Evolutionary conservation across 2,888 invertebrate genomes (phyloP), one percentile per base, ranked within the genome.

Genomic region (Myopa tessellatipennis): DNA sequence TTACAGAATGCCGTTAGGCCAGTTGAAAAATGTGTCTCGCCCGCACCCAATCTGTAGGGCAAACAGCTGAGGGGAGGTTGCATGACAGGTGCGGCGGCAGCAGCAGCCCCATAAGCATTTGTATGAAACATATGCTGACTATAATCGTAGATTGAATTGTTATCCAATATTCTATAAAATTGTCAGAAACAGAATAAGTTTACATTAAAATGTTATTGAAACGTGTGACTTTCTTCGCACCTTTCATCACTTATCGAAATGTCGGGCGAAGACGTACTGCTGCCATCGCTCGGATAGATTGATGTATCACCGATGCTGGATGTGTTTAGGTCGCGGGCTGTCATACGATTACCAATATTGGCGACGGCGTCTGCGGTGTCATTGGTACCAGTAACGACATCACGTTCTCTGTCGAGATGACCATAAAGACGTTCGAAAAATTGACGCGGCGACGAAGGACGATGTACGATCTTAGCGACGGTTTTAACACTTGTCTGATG

Each of bases 401-500:
- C 74, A 34, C 75, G 68, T 79, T 18, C 75, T 76, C 38, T 26
- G 78, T 95, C 95, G n/a, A 95, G 90, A 83, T 95, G 93, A 0
- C 95, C 95, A 85, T 95, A 95, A 61, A 95, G 90, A 77, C 94
- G 91, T 72, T 94, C 94, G 86, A 95, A 95, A 88, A 95, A 95
- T 84, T 94, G 93, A 45, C 95, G 91, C 77, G 95, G 95, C 0
- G 95, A 94, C 12, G 95, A 95, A 0, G 95, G 95, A 34, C 92
- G 90, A 80, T 86, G 81, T 38, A 79, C 63, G 26, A 36, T 79
- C 80, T 82, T 82, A 73, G 60, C 80, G 63, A 74, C 77, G 68
- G 60, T 77, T n/a, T 77, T 63, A 61, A 12, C 70, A 38, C 68
- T 69, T 63, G 71, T 52, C 50, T 79, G 55, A 50, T 77, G 79